Percentiles rank a stretch among this genome's conserved stretches.
phyloP scores from a whole-genome alignment of 1,140 invertebrate genomes.

The Polypedilum pembai region DNA sequence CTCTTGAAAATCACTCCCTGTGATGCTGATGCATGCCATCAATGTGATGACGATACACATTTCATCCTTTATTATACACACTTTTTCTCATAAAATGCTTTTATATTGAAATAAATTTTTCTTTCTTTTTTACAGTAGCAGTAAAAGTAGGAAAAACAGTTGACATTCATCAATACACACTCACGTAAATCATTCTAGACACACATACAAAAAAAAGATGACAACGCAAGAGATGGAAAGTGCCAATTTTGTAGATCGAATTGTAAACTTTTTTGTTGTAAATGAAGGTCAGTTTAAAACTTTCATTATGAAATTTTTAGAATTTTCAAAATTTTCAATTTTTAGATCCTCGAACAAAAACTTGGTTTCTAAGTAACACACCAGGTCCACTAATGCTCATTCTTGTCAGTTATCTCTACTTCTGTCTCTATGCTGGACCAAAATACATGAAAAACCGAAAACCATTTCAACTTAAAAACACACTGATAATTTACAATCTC shows the following conservation, averaged over 20 bases:
- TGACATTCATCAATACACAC: no score
- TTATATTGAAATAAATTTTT: constrained; percentile 5
- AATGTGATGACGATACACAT: constrained; percentile 4
- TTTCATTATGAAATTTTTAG: not conserved
- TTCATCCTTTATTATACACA: constrained; percentile 10
- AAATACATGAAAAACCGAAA: constrained; percentile 77
- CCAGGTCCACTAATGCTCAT: constrained; percentile 70
- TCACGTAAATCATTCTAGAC: not conserved
- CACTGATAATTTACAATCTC: constrained; percentile 74
- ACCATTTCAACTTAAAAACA: constrained; percentile 67
- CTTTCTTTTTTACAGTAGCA: not conserved
- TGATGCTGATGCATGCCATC: not conserved
- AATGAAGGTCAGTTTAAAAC: constrained; percentile 38
- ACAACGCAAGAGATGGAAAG: not conserved
- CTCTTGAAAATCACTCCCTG: not conserved
- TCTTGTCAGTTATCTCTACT: constrained; percentile 67
- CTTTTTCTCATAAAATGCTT: not conserved
- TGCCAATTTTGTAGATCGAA: constrained; percentile 36
- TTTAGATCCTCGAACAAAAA: constrained; percentile 74
- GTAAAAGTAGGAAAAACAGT: not conserved
- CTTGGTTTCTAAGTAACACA: constrained; percentile 76
- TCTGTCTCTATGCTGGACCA: constrained; percentile 58
- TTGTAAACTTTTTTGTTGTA: constrained; percentile 43
- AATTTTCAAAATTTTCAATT: constrained; percentile 34
- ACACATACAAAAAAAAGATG: not conserved